A percentile compares a stretch with the other conserved stretches of the same genome.
Conservation (phyloP, 2,888 invertebrate genomes). For the Lissocephala sabroskyi region DNA sequence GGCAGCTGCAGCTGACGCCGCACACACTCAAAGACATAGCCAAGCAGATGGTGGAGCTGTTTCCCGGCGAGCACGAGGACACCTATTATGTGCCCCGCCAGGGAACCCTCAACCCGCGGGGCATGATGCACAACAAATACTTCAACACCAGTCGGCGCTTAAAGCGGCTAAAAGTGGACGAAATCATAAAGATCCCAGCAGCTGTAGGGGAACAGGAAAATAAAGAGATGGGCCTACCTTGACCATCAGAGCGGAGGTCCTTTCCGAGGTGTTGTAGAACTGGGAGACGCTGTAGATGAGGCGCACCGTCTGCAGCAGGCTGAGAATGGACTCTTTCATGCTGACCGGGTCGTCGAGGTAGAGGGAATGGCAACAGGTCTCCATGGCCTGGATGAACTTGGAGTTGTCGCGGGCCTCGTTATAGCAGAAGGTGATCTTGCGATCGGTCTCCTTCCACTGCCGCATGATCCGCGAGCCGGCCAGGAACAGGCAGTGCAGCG, state of each 20-base stretch:
- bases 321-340: constrained; percentile 92
- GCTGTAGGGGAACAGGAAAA: too few species aligned
- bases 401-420: constrained; percentile 97
- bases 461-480: constrained; percentile 86
- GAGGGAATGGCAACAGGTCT: constrained; percentile 94
- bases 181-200: too few species aligned
- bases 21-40: constrained; percentile 33
- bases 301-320: constrained; percentile 91
- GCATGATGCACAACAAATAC: constrained; percentile 43
- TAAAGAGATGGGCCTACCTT: constrained; percentile 76
- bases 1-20: constrained; percentile 25
- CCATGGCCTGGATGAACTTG: constrained; percentile 94
- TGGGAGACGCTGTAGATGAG: constrained; percentile 95
- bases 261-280: constrained; percentile 96
- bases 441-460: constrained; percentile 88
- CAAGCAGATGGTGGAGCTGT: constrained; percentile 34
- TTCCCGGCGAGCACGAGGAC: constrained; percentile 39
- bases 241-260: constrained; percentile 96
- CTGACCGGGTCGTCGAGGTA: constrained; percentile 94
- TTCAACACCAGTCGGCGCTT: constrained; percentile 29
- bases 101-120: constrained; percentile 30
- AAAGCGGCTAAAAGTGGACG: neutral
- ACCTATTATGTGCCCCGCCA: constrained; percentile 33
- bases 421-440: constrained; percentile 93
- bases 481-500: constrained; percentile 82